These are phyloP conservation scores for Hesperia comma DNA, from an alignment of 2,888 invertebrate genomes.

Conservation along the genomic window DNA sequence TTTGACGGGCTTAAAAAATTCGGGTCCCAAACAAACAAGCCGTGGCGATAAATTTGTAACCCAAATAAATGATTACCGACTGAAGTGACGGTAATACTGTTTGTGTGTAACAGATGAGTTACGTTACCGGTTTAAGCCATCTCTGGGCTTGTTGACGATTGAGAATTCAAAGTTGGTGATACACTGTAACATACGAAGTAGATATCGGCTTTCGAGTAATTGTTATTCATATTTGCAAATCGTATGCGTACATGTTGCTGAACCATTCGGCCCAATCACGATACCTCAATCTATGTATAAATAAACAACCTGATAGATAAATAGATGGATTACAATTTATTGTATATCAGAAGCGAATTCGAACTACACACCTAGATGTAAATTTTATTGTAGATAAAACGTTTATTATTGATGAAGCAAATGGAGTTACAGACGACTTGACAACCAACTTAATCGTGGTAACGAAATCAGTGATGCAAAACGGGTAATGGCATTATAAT, in stretches of 20 bases:
- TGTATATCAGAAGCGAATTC: too few species aligned
- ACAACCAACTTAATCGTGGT: too few species aligned
- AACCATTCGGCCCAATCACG: slow-evolving; percentile 59
- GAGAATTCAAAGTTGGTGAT: slow-evolving; percentile 23
- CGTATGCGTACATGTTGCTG: slow-evolving; percentile 60
- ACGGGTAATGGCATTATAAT: too few species aligned
- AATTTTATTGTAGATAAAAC: too few species aligned
- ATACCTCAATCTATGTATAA: slow-evolving; percentile 50
- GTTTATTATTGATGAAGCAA: too few species aligned
- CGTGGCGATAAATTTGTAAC: slow-evolving; percentile 21
- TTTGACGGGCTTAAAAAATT: slow-evolving; percentile 14
- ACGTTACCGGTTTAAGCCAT: slow-evolving; percentile 17
- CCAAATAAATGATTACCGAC: slow-evolving; percentile 24
- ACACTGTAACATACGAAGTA: neutral
- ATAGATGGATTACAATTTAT: neutral
- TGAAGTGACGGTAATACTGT: slow-evolving; percentile 26
- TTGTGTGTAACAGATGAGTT: slow-evolving; percentile 8
- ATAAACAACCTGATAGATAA: slow-evolving; percentile 40
- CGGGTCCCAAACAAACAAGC: slow-evolving; percentile 13
- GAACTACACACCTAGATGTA: too few species aligned
- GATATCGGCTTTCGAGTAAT: slow-evolving; percentile 41
- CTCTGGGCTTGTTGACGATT: slow-evolving; percentile 11
- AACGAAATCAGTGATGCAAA: too few species aligned
- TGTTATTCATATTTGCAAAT: slow-evolving; percentile 68
- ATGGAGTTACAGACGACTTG: too few species aligned